These are phyloP conservation scores for Hemicentrotus pulcherrimus DNA, from an alignment of 35 echinoderm and acorn worm species.

Conservation along the genomic window DNA sequence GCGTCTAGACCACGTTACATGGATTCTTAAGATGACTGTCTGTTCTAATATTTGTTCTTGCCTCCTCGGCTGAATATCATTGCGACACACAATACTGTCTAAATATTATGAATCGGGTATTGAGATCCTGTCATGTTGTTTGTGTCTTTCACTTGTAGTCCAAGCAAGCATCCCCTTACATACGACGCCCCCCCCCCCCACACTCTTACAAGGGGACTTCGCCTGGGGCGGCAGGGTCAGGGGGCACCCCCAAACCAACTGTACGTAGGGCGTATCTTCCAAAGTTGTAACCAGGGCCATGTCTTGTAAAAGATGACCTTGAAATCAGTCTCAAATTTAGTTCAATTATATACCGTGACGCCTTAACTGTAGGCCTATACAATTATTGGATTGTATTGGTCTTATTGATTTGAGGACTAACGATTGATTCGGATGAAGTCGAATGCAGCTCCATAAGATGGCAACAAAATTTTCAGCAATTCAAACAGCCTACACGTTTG, in stretches of 20 bases:
- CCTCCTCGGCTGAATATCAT: slow-evolving; percentile 36
- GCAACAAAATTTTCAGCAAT: too few relatives aligned
- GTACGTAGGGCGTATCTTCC: too few relatives aligned
- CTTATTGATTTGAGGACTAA: too few relatives aligned
- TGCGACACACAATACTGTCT: slow-evolving; percentile 43
- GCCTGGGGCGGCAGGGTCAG: neutral
- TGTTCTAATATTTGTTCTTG: slow-evolving; percentile 42
- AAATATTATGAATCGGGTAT: slow-evolving; percentile 43
- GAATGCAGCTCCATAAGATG: too few relatives aligned
- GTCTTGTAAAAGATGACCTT: too few relatives aligned
- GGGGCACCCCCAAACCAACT: neutral
- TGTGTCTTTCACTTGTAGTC: slow-evolving; percentile 32
- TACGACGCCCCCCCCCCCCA: neutral
- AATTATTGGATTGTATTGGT: too few relatives aligned
- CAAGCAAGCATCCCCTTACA: slow-evolving; percentile 14
- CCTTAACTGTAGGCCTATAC: too few relatives aligned
- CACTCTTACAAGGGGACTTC: neutral
- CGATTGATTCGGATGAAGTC: too few relatives aligned
- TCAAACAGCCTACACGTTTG: too few relatives aligned
- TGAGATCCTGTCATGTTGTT: slow-evolving; percentile 38
- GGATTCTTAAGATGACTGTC: slow-evolving; percentile 6
- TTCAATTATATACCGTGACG: too few relatives aligned
- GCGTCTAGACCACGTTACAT: neutral
- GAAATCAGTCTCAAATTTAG: too few relatives aligned
- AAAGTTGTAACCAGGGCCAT: too few relatives aligned